A percentile compares a stretch with the other conserved stretches of the same genome.
These are phyloP conservation scores for Eupeodes corollae DNA, from an alignment of 1,140 invertebrate genomes.

Conservation along the genomic window DNA sequence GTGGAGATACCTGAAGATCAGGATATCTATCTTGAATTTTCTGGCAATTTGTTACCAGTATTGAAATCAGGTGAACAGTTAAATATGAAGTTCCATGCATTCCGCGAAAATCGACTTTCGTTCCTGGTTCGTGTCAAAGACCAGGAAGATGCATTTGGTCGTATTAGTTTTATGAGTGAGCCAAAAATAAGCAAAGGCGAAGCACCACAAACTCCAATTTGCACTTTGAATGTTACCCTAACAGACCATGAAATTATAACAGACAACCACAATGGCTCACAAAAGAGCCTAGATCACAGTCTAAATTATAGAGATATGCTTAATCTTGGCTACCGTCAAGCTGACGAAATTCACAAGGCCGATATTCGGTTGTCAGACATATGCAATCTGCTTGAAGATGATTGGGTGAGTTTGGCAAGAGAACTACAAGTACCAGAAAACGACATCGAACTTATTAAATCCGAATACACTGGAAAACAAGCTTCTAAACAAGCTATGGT, in stretches of 20 bases:
- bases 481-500: conserved; percentile 73
- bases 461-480: conserved; percentile 65
- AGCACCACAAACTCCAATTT: conserved; percentile 86
- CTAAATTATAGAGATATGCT: conserved; percentile 15
- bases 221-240: conserved; percentile 92
- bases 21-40: conserved; percentile 90
- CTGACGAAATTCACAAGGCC: conserved; percentile 19
- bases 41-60: conserved; percentile 90
- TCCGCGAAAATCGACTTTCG: conserved; percentile 91
- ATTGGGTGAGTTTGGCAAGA: conserved; percentile 79
- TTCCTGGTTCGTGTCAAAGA: conserved; percentile 89
- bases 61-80: conserved; percentile 95
- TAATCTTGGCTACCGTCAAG: conserved; percentile 10
- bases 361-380: conserved; percentile 74
- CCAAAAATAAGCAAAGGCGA: conserved; percentile 79
- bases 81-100: conserved; percentile 86
- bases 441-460: conserved; percentile 76
- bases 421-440: conserved; percentile 71
- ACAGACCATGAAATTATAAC: conserved; percentile 38
- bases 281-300: conserved; percentile 7
- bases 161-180: conserved; percentile 93
- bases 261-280: background rate
- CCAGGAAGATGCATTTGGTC: conserved; percentile 60
- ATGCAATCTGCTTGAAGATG: conserved; percentile 74
- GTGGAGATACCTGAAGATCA: conserved; percentile 96